Base-by-base conservation (phyloP, 2,797 vertebrate species). In the Phataginus tricuspis region DNA sequence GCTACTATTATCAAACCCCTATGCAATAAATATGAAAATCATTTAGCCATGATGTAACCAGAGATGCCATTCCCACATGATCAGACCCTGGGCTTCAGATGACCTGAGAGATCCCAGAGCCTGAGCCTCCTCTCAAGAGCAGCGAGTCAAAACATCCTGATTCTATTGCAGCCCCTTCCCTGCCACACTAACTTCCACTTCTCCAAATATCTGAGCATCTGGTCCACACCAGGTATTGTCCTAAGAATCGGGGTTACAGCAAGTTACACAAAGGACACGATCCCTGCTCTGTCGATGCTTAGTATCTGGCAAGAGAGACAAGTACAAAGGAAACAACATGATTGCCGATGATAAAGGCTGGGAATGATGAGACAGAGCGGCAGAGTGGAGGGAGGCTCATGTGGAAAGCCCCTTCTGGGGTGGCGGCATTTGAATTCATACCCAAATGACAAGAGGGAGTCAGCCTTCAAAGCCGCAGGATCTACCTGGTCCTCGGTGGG, bases 241-340 rank as follows among this genome's bases (percentile, higher is more conserved):
- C 72, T 14, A 57, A 37, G 61, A 63, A 15, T 25, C 15, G 49
- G 49, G 37, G 53, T 57, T 45, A 55, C 4, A 37, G 57, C 55
- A 21, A 7, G 53, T 68, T 53, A 72, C 49, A 79, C 25, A 39
- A 83, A 66, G 19, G 53, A 72, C 64, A 37, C 39, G 45, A 45
- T 14, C 63, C 39, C 31, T 39, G 31, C 19, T 53, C 37, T 31
- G 74, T 19, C 19, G 79, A 91, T 74, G 83, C 45, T 55, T 79
- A 91, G 91, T 5, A 27, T 68, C 89, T 57, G 78, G 59, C 85
- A 61, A 64, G 75, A 29, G 64, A 42, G 64, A 61, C 11, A 37
- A 45, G 51, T 15, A 51, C 53, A 39, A 57, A 75, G 45, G 0
- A 49, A n/a, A 55, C 29, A 4, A 57, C 57, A 85, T 45, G 29